Percentiles rank a stretch among this genome's conserved stretches.
Evolutionary conservation across 1,140 invertebrate species (phyloP).

Genomic region (Drosophila pruinosa): DNA sequence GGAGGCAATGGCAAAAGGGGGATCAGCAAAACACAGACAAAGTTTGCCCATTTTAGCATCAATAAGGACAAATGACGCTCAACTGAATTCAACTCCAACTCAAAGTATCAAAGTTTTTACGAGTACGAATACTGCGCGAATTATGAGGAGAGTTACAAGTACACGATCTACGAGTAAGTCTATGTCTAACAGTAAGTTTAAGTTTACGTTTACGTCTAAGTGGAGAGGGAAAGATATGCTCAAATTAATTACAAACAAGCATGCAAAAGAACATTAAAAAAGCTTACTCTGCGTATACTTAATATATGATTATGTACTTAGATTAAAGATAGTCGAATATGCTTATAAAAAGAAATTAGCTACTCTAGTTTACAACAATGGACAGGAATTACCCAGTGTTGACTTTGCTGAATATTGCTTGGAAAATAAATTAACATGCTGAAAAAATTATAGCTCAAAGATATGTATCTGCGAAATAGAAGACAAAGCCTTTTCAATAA

Average conservation of each 20-base stretch:
- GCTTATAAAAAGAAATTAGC: neutral
- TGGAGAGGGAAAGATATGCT: constrained; percentile 7
- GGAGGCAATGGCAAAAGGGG: neutral
- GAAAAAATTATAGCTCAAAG: too few species aligned
- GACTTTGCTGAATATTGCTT: too few species aligned
- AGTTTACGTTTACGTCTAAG: neutral
- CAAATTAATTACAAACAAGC: constrained; percentile 12
- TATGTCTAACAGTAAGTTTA: constrained; percentile 40
- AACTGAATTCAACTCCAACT: constrained; percentile 44
- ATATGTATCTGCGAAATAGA: too few species aligned
- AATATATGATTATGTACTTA: neutral
- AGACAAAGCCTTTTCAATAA: too few species aligned
- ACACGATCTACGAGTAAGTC: constrained; percentile 34
- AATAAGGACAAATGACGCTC: constrained; percentile 33
- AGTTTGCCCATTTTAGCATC: neutral
- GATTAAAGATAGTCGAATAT: too few species aligned
- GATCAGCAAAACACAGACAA: neutral
- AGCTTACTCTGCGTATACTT: constrained; percentile 11
- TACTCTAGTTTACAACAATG: too few species aligned
- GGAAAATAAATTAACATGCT: too few species aligned
- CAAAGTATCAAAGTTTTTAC: constrained; percentile 53
- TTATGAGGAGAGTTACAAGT: constrained; percentile 39
- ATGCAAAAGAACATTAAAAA: constrained; percentile 34
- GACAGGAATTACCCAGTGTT: too few species aligned
- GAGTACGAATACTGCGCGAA: constrained; percentile 56